Conservation (phyloP, 2,113 vertebrate species). For the human region DNA sequence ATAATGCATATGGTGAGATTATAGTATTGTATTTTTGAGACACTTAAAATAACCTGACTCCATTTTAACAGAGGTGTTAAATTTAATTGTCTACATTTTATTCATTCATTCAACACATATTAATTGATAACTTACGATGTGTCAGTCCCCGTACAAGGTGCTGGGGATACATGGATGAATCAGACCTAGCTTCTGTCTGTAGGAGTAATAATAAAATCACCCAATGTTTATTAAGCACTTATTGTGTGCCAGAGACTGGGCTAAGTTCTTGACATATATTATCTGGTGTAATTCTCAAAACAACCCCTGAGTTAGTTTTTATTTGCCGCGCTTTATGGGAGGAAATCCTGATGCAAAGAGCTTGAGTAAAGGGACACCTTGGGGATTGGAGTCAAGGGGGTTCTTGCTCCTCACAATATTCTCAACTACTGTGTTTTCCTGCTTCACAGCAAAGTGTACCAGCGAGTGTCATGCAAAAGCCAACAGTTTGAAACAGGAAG, state of each 20-base stretch:
- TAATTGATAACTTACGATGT: neutral
- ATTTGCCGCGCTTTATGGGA: neutral
- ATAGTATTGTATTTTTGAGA: neutral
- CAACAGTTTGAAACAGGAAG: neutral
- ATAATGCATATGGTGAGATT: neutral
- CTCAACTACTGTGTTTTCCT: too few relatives aligned
- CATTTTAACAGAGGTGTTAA: neutral
- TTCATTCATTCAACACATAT: neutral
- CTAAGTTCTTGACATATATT: neutral
- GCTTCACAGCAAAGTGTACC: neutral
- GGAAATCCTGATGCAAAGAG: neutral
- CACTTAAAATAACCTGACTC: neutral
- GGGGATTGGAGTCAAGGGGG: neutral
- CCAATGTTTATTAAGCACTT: neutral
- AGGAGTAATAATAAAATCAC: neutral
- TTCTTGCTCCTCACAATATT: neutral
- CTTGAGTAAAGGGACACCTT: accelerated
- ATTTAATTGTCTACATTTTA: neutral
- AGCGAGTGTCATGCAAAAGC: neutral
- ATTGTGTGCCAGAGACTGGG: neutral
- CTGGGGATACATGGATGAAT: neutral
- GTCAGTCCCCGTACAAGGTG: neutral
- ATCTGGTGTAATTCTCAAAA: neutral
- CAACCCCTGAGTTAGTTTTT: neutral
- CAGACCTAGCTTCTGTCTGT: neutral